Base-by-base conservation (phyloP, 2,797 vertebrate species). In the Phataginus tricuspis region DNA sequence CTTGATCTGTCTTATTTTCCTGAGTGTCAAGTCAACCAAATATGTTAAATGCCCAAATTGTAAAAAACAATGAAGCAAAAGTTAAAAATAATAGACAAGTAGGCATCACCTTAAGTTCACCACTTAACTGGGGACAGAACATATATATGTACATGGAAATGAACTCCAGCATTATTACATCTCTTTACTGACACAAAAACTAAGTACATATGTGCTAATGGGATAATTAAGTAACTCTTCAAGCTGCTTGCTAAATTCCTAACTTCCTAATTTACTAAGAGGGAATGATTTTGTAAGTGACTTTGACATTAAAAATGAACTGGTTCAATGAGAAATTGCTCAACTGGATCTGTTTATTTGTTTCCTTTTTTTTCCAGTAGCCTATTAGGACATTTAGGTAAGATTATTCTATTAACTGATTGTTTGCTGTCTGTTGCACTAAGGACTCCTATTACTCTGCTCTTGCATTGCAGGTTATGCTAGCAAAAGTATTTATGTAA, bases 261-360 rank as follows among this genome's bases (percentile, higher is more conserved):
- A 71, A 85, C 53, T 63, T 57, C 29, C 34, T 82, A n/a, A 78
- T 59, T 96, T 87, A 51, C 31, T 92, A 42, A 95, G 78, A 94
- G 13, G 39, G 66, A 98, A 27, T 83, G 79, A 94, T 97, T 97
- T 93, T 90, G 23, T 86, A 97, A 97, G 42, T 95, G 57, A 95
- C 79, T 97, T 96, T 90, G 97, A 89, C 91, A 86, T 92, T 69
- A 86, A 90, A 92, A 97, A 77, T 75, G 93, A 94, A 89, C 59
- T 95, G 57, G 57, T 82, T 97, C 79, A 82, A 82, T 97, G 89
- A 95, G 66, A 97, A 97, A 94, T 96, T 85, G 23, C 69, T 97
- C 85, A 94, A 34, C 85, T 91, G 86, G 5, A 97, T 94, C 85
- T 89, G 64, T 87, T 82, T 83, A n/a, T 83, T 63, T 89, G 5